Evolutionary conservation across 2,888 invertebrate species (phyloP).

Genomic region (Melitaea athalia): DNA sequence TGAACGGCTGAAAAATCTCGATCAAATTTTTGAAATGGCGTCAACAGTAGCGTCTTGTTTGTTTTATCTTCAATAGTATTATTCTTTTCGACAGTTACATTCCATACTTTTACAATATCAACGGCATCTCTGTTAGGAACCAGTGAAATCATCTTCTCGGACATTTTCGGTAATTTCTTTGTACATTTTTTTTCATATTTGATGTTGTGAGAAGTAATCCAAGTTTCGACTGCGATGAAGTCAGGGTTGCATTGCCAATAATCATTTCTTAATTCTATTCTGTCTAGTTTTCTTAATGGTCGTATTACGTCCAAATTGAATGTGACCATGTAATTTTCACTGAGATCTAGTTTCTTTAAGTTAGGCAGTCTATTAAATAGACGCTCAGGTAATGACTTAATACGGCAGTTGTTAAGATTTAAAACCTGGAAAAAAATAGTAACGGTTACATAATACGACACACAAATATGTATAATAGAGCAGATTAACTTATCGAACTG

Average conservation of each 20-base stretch:
- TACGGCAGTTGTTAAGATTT: conserved; percentile 82
- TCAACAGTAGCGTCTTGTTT: conserved; percentile 47
- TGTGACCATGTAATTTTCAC: conserved; percentile 83
- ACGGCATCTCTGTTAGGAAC: conserved; percentile 56
- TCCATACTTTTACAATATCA: conserved; percentile 69
- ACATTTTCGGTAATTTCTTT: conserved; percentile 73
- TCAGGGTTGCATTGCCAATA: conserved; percentile 80
- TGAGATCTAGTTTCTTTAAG: conserved; percentile 81
- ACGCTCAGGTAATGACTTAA: conserved; percentile 77
- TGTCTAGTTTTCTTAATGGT: conserved; percentile 72
- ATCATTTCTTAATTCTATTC: conserved; percentile 80
- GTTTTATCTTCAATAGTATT: conserved; percentile 44
- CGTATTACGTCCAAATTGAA: conserved; percentile 73
- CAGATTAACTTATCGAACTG: no score
- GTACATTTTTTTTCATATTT: conserved; percentile 74
- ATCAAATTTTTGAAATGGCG: conserved; percentile 69
- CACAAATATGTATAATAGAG: neutral
- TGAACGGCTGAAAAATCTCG: conserved; percentile 71
- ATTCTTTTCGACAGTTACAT: conserved; percentile 56
- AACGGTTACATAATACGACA: neutral
- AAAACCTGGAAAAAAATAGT: conserved; percentile 70
- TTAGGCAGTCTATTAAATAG: conserved; percentile 81
- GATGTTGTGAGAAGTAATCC: conserved; percentile 66
- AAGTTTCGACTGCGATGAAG: conserved; percentile 66
- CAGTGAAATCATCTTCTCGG: conserved; percentile 80